Percentiles rank a stretch among this genome's conserved stretches.
phyloP scores from a whole-genome alignment of 2,888 invertebrate species.

The Oxytorus armatus region DNA sequence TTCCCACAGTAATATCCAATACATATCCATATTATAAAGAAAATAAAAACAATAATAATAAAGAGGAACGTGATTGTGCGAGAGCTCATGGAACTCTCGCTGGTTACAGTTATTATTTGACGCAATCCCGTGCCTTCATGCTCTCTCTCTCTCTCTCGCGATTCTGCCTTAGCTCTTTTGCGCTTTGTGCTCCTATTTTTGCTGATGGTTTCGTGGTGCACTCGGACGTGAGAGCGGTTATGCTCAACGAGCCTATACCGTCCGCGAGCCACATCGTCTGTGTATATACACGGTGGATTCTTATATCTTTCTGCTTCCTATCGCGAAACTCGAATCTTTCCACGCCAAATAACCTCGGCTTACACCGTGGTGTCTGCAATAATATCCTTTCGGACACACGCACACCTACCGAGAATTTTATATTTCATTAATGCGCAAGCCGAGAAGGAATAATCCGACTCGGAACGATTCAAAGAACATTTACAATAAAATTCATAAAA shows the following conservation, averaged over 20 bases:
- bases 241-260: conserved; percentile 37
- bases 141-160: conserved; percentile 7
- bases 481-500: no score
- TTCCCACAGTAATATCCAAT: no score
- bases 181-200: conserved; percentile 13
- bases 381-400: no score
- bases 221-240: conserved; percentile 8
- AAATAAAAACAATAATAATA: conserved; percentile 27
- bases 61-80: conserved; percentile 59
- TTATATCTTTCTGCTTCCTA: conserved; percentile 54
- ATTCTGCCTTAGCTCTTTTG: conserved; percentile 20
- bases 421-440: no score
- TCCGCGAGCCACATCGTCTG: not conserved
- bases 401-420: no score
- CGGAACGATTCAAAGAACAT: no score
- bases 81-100: conserved; percentile 54
- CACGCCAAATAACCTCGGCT: conserved; percentile 63
- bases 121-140: conserved; percentile 67
- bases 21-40: not conserved
- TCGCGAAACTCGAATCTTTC: conserved; percentile 70
- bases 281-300: not conserved
- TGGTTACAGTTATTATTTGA: conserved; percentile 70
- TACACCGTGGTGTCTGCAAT: not conserved
- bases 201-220: not conserved
- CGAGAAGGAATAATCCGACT: no score